Conservation (phyloP, 2,797 vertebrate genomes). For the Cyclopterus lumpus region DNA sequence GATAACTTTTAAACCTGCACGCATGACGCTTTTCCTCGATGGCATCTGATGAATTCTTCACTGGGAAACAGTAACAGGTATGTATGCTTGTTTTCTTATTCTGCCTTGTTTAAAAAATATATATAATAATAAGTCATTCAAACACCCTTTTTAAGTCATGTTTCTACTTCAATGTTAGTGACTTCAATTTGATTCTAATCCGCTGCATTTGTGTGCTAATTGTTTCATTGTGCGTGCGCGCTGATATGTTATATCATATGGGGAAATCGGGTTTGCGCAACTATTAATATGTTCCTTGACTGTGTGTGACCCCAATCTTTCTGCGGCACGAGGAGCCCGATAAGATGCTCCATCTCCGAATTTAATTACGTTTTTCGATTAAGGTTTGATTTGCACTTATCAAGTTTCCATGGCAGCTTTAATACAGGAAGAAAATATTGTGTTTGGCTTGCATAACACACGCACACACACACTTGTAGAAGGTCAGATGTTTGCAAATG, state of each 20-base stretch:
- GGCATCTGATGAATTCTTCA: slow-evolving; percentile 69
- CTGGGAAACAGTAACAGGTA: slow-evolving; percentile 75
- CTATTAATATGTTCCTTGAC: not conserved
- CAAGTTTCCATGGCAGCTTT: slow-evolving; percentile 3
- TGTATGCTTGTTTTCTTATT: slow-evolving; percentile 11
- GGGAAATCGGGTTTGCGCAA: not conserved
- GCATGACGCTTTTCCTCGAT: slow-evolving; percentile 58
- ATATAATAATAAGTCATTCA: not conserved
- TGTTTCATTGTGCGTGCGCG: not conserved
- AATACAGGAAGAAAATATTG: not conserved
- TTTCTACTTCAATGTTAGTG: not conserved
- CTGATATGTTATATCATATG: not conserved
- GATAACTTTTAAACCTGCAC: slow-evolving; percentile 67
- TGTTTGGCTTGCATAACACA: not conserved
- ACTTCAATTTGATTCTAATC: not conserved
- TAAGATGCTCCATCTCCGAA: slow-evolving; percentile 13
- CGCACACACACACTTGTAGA: not conserved
- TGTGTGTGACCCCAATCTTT: slow-evolving; percentile 37
- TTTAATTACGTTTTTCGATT: slow-evolving; percentile 47
- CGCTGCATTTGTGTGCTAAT: not conserved
- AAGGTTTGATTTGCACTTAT: slow-evolving; percentile 24
- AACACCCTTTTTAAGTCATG: not conserved
- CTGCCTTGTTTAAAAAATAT: not conserved
- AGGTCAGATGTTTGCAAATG: slow-evolving; percentile 13
- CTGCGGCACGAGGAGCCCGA: slow-evolving; percentile 13